Percentiles rank a stretch among this genome's conserved stretches.
Conservation (phyloP, 2,797 vertebrate species). For the Peromyscus nudipes region DNA sequence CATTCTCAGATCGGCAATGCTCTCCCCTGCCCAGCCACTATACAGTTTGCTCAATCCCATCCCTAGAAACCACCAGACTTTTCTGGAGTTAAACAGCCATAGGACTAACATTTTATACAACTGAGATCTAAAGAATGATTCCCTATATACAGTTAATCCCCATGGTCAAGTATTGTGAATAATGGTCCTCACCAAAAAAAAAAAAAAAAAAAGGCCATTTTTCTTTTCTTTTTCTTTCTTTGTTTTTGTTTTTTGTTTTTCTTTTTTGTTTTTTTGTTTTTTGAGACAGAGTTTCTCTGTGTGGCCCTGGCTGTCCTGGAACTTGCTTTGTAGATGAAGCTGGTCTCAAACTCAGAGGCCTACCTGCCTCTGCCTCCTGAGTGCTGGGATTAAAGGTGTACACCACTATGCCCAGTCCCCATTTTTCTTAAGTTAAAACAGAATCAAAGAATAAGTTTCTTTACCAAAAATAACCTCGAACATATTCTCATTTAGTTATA, state of each 20-base stretch:
- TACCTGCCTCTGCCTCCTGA: not conserved
- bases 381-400: not conserved
- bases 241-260: not conserved
- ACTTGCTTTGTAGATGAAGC: not conserved
- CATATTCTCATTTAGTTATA: conserved; percentile 24
- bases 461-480: conserved; percentile 49
- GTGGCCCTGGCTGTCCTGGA: not conserved
- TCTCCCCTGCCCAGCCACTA: not conserved
- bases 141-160: not conserved
- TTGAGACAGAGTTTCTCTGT: not conserved
- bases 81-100: not conserved
- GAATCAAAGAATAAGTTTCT: conserved; percentile 51
- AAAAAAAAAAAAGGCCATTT: not conserved
- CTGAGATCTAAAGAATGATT: not conserved
- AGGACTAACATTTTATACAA: not conserved
- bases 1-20: not conserved
- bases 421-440: conserved; percentile 54
- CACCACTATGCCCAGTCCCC: too few species aligned
- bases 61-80: not conserved
- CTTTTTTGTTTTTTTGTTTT: not conserved
- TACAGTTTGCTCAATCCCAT: not conserved
- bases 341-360: not conserved
- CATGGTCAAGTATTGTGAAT: not conserved
- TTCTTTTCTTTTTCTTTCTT: not conserved
- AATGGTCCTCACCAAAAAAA: not conserved